phyloP scores from a whole-genome alignment of 2,888 invertebrate species.

The Cylloceria caligata region DNA sequence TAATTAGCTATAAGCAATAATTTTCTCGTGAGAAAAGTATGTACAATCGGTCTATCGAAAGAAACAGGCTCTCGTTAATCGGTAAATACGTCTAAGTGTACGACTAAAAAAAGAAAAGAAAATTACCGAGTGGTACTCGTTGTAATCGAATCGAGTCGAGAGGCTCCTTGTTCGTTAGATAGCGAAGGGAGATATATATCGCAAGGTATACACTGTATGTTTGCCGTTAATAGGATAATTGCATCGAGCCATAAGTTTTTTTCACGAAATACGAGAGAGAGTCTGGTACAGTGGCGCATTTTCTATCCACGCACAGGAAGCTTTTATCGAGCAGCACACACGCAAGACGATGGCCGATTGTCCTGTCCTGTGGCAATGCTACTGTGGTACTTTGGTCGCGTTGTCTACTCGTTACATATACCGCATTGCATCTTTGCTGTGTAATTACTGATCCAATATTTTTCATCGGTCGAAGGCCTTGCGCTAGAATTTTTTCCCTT shows the following conservation, averaged over 20 bases:
- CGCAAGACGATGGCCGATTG: conserved; percentile 8
- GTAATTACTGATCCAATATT: conserved; percentile 58
- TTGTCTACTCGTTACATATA: conserved; percentile 19
- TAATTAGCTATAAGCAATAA: neutral
- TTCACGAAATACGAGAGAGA: conserved; percentile 1
- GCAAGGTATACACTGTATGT: neutral
- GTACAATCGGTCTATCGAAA: neutral
- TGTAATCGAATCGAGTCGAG: conserved; percentile 8
- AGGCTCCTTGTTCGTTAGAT: conserved; percentile 17
- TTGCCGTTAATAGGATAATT: conserved; percentile 18
- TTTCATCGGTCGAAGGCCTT: conserved; percentile 67
- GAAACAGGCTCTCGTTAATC: neutral
- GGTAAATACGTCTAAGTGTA: neutral
- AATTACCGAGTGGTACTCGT: conserved; percentile 2
- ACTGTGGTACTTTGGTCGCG: conserved; percentile 20
- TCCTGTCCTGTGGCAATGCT: neutral
- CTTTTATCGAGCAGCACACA: conserved; percentile 24
- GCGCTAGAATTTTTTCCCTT: conserved; percentile 51
- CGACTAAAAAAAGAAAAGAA: neutral
- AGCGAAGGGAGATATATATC: neutral
- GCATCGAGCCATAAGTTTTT: conserved; percentile 30
- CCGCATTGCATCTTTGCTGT: conserved; percentile 53
- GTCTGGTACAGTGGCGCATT: conserved; percentile 1
- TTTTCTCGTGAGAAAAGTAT: conserved; percentile 1
- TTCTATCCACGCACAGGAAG: conserved; percentile 5